These are phyloP conservation scores for Stenopsyche tienmushanensis DNA, from an alignment of 1,140 invertebrate species.

Conservation along the genomic window DNA sequence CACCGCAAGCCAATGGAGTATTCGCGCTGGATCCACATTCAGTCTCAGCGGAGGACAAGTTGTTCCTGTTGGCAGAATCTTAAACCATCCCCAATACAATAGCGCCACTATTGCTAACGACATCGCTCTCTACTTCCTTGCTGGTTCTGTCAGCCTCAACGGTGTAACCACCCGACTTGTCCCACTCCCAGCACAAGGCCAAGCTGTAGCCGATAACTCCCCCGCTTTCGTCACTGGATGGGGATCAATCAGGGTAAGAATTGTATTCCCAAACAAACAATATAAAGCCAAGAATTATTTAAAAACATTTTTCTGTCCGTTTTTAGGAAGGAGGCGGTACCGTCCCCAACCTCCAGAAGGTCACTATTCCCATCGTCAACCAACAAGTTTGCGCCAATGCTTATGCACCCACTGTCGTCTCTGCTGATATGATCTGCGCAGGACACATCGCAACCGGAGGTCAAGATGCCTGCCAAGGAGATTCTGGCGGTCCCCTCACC, in stretches of 20 bases:
- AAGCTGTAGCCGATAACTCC: background rate
- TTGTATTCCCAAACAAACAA: background rate
- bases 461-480: too few relatives aligned
- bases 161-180: background rate
- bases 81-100: constrained; percentile 15
- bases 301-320: background rate
- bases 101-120: constrained; percentile 23
- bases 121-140: constrained; percentile 14
- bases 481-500: too few relatives aligned
- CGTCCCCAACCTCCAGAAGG: background rate
- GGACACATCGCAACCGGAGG: constrained; percentile 50
- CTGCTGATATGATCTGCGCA: constrained; percentile 70
- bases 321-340: constrained; percentile 1
- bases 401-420: constrained; percentile 48
- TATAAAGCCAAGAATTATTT: background rate
- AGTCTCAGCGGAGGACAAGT: constrained; percentile 23
- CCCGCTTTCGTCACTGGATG: background rate
- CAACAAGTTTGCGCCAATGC: constrained; percentile 43
- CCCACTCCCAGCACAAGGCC: constrained; percentile 2
- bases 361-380: constrained; percentile 46
- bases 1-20: too few relatives aligned
- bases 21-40: constrained; percentile 25
- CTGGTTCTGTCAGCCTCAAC: background rate
- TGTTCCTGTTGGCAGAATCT: background rate
- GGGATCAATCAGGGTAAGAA: background rate